Evolutionary conservation across 2,888 invertebrate genomes (phyloP).

Genomic region (Drosophila pseudotalamancana): DNA sequence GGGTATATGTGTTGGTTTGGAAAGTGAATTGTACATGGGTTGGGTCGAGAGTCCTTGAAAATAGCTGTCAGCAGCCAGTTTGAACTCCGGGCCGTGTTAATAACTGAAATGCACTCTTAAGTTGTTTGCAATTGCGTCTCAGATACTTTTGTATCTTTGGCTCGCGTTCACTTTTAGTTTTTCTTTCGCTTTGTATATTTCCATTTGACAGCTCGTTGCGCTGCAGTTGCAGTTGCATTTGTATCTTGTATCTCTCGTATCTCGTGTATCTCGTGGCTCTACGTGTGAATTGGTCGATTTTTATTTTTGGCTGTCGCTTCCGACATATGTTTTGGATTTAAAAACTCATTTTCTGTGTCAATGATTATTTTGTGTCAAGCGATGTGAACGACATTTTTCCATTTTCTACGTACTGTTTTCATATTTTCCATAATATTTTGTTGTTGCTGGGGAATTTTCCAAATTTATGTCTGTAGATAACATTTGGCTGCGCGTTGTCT

Average conservation of each 20-base stretch:
- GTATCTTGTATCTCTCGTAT: conserved; percentile 5
- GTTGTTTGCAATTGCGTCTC: conserved; percentile 47
- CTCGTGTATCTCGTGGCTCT: not conserved
- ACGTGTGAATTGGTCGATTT: conserved; percentile 39
- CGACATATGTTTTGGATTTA: conserved; percentile 65
- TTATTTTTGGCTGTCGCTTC: conserved; percentile 55
- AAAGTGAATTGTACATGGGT: conserved; percentile 23
- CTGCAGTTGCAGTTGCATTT: conserved; percentile 22
- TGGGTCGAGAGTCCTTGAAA: conserved; percentile 57
- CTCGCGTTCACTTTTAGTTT: conserved; percentile 43
- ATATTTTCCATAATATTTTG: conserved; percentile 23
- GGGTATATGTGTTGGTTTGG: conserved; percentile 8
- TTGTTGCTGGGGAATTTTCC: conserved; percentile 3
- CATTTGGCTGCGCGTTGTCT: conserved; percentile 48
- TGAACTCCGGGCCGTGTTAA: conserved; percentile 52
- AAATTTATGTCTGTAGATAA: conserved; percentile 11
- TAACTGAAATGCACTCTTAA: conserved; percentile 64
- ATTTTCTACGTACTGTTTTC: conserved; percentile 34
- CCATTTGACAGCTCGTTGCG: conserved; percentile 3
- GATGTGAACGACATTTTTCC: conserved; percentile 34
- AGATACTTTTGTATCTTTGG: conserved; percentile 64
- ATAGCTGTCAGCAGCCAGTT: conserved; percentile 61
- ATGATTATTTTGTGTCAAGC: conserved; percentile 36
- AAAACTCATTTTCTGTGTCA: conserved; percentile 67
- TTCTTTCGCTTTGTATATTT: conserved; percentile 10